Evolutionary conservation across 2,113 vertebrate species (phyloP).

Genomic region (Pseudorasbora parva): DNA sequence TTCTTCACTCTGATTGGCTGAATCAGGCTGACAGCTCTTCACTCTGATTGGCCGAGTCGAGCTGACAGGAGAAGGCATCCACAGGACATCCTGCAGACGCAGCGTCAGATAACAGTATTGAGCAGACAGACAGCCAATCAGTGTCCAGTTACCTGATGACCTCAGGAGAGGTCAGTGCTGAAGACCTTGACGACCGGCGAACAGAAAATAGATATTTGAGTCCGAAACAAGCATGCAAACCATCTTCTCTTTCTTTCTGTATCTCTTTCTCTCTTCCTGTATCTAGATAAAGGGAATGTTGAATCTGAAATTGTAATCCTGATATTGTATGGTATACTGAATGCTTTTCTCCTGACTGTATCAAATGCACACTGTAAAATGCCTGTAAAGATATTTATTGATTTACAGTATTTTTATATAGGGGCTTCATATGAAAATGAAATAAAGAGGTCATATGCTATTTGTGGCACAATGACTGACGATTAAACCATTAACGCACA

Average conservation of each 20-base stretch:
- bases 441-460: slow-evolving; percentile 64
- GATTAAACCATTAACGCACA: background rate
- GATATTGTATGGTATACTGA: slow-evolving; percentile 63
- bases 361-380: slow-evolving; percentile 63
- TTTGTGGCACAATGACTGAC: slow-evolving; percentile 6
- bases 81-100: background rate
- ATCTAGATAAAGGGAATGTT: slow-evolving; percentile 55
- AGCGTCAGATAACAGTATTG: slow-evolving; percentile 40
- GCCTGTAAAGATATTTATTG: slow-evolving; percentile 69
- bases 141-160: slow-evolving; percentile 43
- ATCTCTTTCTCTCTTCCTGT: slow-evolving; percentile 37
- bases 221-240: slow-evolving; percentile 69
- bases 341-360: slow-evolving; percentile 67
- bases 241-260: slow-evolving; percentile 41
- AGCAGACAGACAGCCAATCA: slow-evolving; percentile 41
- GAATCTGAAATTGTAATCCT: slow-evolving; percentile 50
- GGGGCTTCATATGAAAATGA: slow-evolving; percentile 75
- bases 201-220: slow-evolving; percentile 50
- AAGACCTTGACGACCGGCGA: slow-evolving; percentile 5
- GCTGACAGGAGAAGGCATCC: slow-evolving; percentile 10
- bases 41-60: slow-evolving; percentile 2
- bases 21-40: background rate
- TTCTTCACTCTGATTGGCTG: slow-evolving; percentile 21
- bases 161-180: slow-evolving; percentile 35
- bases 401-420: slow-evolving; percentile 81